phyloP scores from a whole-genome alignment of 2,888 invertebrate species.

The Chalcosyrphus nemorum region DNA sequence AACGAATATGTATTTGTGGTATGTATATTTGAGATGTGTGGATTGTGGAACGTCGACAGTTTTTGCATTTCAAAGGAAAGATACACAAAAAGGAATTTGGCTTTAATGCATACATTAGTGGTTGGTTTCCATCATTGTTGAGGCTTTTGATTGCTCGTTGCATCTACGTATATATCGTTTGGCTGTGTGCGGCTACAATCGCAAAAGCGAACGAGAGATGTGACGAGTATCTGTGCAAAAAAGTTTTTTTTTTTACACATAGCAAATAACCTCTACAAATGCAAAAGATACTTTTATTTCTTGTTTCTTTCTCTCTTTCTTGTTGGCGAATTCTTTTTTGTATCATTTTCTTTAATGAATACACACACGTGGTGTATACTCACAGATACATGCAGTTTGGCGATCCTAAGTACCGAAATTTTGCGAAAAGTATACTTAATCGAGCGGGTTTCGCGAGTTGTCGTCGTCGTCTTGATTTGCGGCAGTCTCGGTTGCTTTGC shows the following conservation, averaged over 20 bases:
- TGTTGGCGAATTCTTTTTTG: conserved; percentile 28
- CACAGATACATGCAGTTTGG: conserved; percentile 31
- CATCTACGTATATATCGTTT: background rate
- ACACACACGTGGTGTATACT: conserved; percentile 23
- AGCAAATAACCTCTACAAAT: background rate
- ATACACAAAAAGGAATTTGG: conserved; percentile 9
- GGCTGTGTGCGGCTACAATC: background rate
- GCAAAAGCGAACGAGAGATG: background rate
- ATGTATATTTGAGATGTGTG: conserved; percentile 73
- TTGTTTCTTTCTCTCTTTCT: conserved; percentile 5
- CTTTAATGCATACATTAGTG: conserved; percentile 7
- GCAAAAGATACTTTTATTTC: conserved; percentile 12
- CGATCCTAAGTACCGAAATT: conserved; percentile 37
- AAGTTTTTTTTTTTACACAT: background rate
- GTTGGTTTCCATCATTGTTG: conserved; percentile 5
- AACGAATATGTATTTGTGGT: conserved; percentile 54
- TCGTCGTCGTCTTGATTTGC: conserved; percentile 2
- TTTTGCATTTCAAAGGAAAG: conserved; percentile 50
- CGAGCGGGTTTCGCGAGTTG: conserved; percentile 15
- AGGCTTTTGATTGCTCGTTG: conserved; percentile 7
- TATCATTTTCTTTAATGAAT: background rate
- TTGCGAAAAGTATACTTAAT: conserved; percentile 34
- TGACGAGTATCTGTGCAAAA: background rate
- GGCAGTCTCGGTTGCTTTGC: conserved; percentile 37
- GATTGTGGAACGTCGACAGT: conserved; percentile 81